phyloP scores from a whole-genome alignment of 2,113 vertebrate species.

The Lethenteron camtschaticum region DNA sequence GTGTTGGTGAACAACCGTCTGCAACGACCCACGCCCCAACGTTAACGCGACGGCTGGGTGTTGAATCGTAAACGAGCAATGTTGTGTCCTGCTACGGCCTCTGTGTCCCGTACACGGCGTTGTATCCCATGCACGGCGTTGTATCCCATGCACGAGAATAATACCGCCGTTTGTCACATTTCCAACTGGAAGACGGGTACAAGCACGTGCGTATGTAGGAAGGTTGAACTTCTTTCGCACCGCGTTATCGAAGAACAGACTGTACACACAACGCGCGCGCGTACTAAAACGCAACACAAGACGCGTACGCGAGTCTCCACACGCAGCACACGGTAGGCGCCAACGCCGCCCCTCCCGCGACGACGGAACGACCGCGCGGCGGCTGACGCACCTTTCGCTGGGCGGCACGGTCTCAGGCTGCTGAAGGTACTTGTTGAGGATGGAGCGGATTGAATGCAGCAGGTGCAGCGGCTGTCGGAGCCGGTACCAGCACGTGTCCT shows the following conservation, averaged over 20 bases:
- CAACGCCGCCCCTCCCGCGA: background rate
- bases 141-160: background rate
- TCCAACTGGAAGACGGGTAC: background rate
- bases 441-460: slow-evolving; percentile 66
- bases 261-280: background rate
- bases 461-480: slow-evolving; percentile 71
- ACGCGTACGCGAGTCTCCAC: background rate
- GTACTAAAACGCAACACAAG: background rate
- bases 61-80: background rate
- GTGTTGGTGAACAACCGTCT: slow-evolving; percentile 69
- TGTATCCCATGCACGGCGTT: background rate
- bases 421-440: slow-evolving; percentile 54
- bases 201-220: background rate
- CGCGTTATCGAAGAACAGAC: background rate
- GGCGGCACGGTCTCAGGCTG: slow-evolving; percentile 54
- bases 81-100: background rate
- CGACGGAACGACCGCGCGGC: too few relatives aligned
- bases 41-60: background rate
- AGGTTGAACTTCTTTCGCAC: background rate
- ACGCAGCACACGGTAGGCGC: background rate
- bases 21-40: slow-evolving; percentile 10
- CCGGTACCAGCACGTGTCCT: slow-evolving; percentile 87
- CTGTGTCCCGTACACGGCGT: background rate
- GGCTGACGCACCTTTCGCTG: slow-evolving; percentile 34
- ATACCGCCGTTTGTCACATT: background rate